Base-by-base conservation (phyloP, 1,140 invertebrate species). In the Neodiprion lecontei region DNA sequence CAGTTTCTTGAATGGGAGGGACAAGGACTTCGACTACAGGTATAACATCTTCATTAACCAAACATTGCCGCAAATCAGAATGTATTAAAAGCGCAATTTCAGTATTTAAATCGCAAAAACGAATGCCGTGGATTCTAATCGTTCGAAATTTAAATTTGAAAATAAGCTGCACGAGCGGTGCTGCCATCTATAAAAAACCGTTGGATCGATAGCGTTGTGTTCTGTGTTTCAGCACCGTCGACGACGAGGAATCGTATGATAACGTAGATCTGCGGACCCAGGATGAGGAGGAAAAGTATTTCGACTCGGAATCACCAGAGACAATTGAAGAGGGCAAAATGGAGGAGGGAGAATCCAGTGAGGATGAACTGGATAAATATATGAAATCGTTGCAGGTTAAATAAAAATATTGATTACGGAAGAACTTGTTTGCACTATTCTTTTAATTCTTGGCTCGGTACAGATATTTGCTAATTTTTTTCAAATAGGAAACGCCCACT, bases 261-360 rank as follows among this genome's bases (percentile, higher is more conserved):
- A 92, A 94, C 80, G 84, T 95, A 5, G 89, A 93, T 50, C 90
- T 92, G 77, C 81, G 91, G 73, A 89, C 89, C 49, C 90, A 92
- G 80, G 96, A 97, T 88, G 94, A 93, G 79, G 95, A 97, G 88
- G 96, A 97, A 80, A 94, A 93, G 83, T 97, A 97, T 84, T 97
- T 97, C 89, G 95, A 96, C 84, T 91, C 92, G 9, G 94, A 95
- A 87, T 91, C 92, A 68, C 91, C 92, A 77, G 91, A 92, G 76
- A 85, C 86, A 72, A 81, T 89, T 75, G 82, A 82, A 73, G 73
- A 86, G 40, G 89, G 90, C 76, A 87, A 89, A 21, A 86, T 88
- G 78, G 87, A 89, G 67, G 74, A 80, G 23, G 79, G 74, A 21
- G 80, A 87, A 69, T 83, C 80, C 47, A 14, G 14, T 47, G 93